Evolutionary conservation across 1,140 invertebrate species (phyloP).

Genomic region (Drosophila punjabiensis): DNA sequence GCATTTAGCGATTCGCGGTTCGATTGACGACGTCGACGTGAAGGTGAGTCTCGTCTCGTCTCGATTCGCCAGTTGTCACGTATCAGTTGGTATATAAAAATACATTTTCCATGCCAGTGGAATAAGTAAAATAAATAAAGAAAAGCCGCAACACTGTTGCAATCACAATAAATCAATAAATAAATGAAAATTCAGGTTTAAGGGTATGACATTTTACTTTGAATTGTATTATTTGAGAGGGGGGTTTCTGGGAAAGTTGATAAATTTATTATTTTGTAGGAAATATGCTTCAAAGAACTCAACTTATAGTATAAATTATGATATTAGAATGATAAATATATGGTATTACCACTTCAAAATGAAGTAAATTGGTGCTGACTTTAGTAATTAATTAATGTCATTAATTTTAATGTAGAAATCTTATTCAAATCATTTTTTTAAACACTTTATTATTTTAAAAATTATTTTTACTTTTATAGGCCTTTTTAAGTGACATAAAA

Average conservation of each 20-base stretch:
- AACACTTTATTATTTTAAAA: neutral
- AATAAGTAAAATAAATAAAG: constrained; percentile 30
- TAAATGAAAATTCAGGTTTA: constrained; percentile 6
- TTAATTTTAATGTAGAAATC: neutral
- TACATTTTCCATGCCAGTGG: constrained; percentile 19
- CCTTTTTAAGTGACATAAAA: neutral
- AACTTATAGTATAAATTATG: neutral
- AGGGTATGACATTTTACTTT: neutral
- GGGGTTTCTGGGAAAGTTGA: neutral
- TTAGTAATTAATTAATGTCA: neutral
- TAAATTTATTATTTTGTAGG: neutral
- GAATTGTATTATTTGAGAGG: neutral
- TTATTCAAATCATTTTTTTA: neutral
- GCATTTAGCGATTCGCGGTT: constrained; percentile 49
- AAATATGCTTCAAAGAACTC: neutral
- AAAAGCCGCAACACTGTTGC: constrained; percentile 30
- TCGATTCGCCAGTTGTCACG: constrained; percentile 36
- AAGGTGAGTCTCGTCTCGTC: constrained; percentile 33
- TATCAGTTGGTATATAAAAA: constrained; percentile 30
- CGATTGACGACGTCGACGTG: constrained; percentile 25
- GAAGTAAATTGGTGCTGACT: neutral
- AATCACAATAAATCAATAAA: constrained; percentile 31
- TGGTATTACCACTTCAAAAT: neutral
- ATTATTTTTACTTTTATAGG: neutral
- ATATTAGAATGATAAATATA: neutral